Base-by-base conservation (phyloP, 2,888 invertebrate genomes). In the Carcina quercana region DNA sequence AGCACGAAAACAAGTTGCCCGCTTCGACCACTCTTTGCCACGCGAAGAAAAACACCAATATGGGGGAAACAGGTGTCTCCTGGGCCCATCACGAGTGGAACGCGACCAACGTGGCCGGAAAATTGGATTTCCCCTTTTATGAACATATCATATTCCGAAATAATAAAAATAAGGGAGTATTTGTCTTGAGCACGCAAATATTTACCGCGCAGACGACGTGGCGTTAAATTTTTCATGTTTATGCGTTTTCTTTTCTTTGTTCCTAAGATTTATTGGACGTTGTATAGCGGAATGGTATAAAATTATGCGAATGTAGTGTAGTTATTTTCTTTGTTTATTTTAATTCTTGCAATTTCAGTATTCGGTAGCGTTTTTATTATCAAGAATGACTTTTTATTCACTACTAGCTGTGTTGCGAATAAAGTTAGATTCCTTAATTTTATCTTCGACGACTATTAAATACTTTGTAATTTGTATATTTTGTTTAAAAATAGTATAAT, bases 91-190 rank as follows among this genome's bases (percentile, higher is more conserved):
- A 43, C 41, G 39, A 37, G 34, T 33, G 40, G 38, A 46, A 43
- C 32, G 34, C 32, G 40, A 41, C 34, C 29, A 38, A 34, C 25
- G 41, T 38, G 32, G 27, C 30, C 41, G 40, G 43, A 44, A 49
- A 50, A 50, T 50, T 47, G 46, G 42, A 49, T 50, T 45, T 40
- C 35, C 41, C 38, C 40, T 38, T 24, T 41, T 45, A 39, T 34
- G 29, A 32, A 15, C 20, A 28, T 34, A 28, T 32, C 26, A 27
- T 32, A 29, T 32, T 26, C 25, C 7, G 13, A 26, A 33, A 33
- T 25, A 32, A 32, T 32, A 32, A 32, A 19, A 26, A 26, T 29
- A 13, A 6, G 13, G 2, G 6, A 19, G 10, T 8, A 15, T 10
- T 32, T 24, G 24, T 12, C 13, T 15, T 13, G 30, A 30, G 13